A percentile compares a stretch with the other conserved stretches of the same genome.
Conservation (phyloP, 2,888 invertebrate genomes). For the Cryptophagus acutangulus region DNA sequence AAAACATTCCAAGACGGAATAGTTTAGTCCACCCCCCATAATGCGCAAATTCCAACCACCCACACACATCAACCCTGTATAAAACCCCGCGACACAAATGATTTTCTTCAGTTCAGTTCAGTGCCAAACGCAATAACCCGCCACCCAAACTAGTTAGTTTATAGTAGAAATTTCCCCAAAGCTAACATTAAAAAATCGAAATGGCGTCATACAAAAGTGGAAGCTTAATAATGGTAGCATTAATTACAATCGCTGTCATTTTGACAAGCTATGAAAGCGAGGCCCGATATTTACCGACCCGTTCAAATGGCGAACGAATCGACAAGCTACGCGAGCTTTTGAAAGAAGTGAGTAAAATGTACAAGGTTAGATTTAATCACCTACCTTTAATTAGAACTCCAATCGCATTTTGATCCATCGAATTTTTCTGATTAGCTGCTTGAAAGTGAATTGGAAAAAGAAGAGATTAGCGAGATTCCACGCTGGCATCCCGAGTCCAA, state of each 20-base stretch:
- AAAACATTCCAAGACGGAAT: too few species aligned
- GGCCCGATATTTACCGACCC: constrained; percentile 52
- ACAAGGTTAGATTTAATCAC: constrained; percentile 10
- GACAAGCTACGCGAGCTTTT: constrained; percentile 54
- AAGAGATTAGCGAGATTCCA: constrained; percentile 40
- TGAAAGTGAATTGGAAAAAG: constrained; percentile 42
- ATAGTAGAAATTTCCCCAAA: too few species aligned
- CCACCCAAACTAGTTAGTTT: too few species aligned
- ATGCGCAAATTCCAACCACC: too few species aligned
- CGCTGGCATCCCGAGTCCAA: constrained; percentile 44
- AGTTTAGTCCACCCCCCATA: too few species aligned
- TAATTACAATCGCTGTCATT: constrained; percentile 4
- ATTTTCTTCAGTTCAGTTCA: too few species aligned
- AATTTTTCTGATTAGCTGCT: constrained; percentile 36
- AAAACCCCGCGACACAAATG: too few species aligned
- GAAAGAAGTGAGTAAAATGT: constrained; percentile 50
- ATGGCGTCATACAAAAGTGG: too few species aligned
- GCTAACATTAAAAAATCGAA: too few species aligned
- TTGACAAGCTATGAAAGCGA: constrained; percentile 23
- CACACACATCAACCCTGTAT: too few species aligned
- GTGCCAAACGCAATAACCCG: too few species aligned
- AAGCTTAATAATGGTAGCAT: too few species aligned
- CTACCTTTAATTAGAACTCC: neutral
- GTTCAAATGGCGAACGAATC: constrained; percentile 51
- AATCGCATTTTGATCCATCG: neutral